Evolutionary conservation across 2,797 vertebrate genomes (phyloP), one percentile per base, ranked within the genome.

Genomic region (Hoplostethus atlanticus): DNA sequence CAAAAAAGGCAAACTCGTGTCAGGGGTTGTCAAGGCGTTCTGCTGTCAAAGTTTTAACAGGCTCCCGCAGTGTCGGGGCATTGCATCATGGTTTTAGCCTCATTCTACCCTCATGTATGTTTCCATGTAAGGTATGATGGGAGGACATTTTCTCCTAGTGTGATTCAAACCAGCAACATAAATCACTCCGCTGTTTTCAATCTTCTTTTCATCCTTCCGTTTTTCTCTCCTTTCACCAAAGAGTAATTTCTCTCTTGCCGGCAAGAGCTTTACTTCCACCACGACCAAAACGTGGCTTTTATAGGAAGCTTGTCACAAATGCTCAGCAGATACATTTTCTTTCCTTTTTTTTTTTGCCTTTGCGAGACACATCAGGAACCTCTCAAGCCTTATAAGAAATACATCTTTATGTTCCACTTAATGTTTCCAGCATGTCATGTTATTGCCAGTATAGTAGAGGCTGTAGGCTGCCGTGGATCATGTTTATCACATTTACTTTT

Each of bases 121-220:
- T 84, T 91, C 92, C 90, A 91, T 94, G 90, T 94, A 93, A 88
- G 91, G 92, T 87, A 91, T 84, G 85, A 92, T 77, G 76, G 81
- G 79, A 91, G 90, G 79, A 84, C 77, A 17, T 83, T 87, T 78
- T 91, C 73, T 73, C 66, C 64, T 38, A 15, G 63, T 77, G 79
- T 76, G 88, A 87, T 88, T 83, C 54, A 54, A 86, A 84, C 77
- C 82, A 78, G 77, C 78, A 83, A 79, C 86, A 88, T 93, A 91
- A 93, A 93, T 93, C 91, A 88, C 83, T 82, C 67, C 0, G 15
- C 55, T 67, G 38, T 84, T 90, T 91, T 81, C 71, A 66, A 58
- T 67, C 44, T 17, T 71, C n/a, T 56, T 54, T 59, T 66, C 40
- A 74, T 63, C 40, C 40, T 72, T 77, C 73, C 0, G 25, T 31